phyloP scores from a whole-genome alignment of 1,140 invertebrate species.

The Aleiodes sp. region DNA sequence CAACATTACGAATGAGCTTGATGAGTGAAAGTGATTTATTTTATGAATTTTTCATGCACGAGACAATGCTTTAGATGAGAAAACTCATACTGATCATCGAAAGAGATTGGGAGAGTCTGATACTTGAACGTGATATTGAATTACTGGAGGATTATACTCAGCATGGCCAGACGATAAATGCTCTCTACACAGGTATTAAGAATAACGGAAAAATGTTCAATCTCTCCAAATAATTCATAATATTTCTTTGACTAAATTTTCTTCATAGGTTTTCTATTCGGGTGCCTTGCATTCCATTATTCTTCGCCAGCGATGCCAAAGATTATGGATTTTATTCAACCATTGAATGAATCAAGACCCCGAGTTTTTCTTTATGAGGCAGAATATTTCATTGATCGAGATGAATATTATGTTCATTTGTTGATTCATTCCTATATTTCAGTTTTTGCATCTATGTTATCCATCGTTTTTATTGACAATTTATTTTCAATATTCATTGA shows the following conservation, averaged over 20 bases:
- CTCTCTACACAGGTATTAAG: conserved; percentile 16
- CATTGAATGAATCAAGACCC: conserved; percentile 30
- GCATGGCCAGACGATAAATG: neutral
- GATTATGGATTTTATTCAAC: conserved; percentile 29
- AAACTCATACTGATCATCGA: neutral
- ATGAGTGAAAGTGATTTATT: neutral
- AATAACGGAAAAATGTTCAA: neutral
- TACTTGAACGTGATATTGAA: neutral
- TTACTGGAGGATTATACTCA: conserved; percentile 14
- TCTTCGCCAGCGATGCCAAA: conserved; percentile 24
- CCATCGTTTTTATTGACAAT: no score
- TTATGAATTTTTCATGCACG: neutral
- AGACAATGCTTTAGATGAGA: neutral
- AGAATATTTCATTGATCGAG: conserved; percentile 36
- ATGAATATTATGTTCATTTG: conserved; percentile 33
- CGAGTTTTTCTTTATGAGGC: conserved; percentile 28
- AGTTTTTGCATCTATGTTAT: neutral
- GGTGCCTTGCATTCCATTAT: conserved; percentile 16
- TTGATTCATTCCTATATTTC: conserved; percentile 30
- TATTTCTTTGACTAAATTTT: no score
- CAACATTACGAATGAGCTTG: no score
- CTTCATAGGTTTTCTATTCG: no score
- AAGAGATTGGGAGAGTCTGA: conserved; percentile 15
- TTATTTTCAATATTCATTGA: no score
- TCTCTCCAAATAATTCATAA: no score